Percentiles rank a stretch among this genome's conserved stretches.
These are phyloP conservation scores for Danio choprae DNA, from an alignment of 2,797 vertebrate species.

Conservation along the genomic window DNA sequence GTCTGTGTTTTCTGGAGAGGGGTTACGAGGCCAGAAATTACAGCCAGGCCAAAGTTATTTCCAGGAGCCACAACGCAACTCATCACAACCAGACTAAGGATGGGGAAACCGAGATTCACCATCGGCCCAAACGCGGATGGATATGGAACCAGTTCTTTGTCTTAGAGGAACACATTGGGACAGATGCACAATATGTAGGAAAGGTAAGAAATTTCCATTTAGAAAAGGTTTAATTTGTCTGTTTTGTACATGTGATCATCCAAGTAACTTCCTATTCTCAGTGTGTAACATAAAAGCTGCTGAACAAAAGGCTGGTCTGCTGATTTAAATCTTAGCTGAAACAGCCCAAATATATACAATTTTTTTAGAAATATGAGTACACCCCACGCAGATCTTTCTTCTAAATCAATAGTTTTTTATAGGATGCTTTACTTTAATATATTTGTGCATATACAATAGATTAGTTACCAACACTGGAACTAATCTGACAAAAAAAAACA, in stretches of 20 bases:
- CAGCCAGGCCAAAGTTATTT: constrained; percentile 76
- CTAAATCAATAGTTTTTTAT: too few species aligned
- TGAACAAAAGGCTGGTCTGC: too few species aligned
- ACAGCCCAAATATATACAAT: too few species aligned
- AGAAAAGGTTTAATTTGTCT: background rate
- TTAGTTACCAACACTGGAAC: too few species aligned
- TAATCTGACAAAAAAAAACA: too few species aligned
- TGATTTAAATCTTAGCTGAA: too few species aligned
- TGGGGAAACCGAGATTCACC: constrained; percentile 94
- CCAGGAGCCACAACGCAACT: constrained; percentile 66
- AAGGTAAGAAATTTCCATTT: constrained; percentile 80
- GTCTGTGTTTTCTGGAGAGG: constrained; percentile 96
- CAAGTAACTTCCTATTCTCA: too few species aligned
- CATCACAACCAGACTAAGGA: constrained; percentile 91
- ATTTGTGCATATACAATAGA: too few species aligned
- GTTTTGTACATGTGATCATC: background rate
- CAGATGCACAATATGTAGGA: constrained; percentile 96
- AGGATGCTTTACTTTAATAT: too few species aligned
- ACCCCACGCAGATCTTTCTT: too few species aligned
- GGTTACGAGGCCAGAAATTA: constrained; percentile 86
- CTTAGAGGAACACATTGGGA: constrained; percentile 99
- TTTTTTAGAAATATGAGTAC: too few species aligned
- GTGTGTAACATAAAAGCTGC: too few species aligned
- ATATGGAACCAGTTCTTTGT: constrained; percentile 99
- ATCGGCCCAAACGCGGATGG: constrained; percentile 98